Evolutionary conservation across 2,113 vertebrate species (phyloP).

Genomic region (Accipiter cooperii): DNA sequence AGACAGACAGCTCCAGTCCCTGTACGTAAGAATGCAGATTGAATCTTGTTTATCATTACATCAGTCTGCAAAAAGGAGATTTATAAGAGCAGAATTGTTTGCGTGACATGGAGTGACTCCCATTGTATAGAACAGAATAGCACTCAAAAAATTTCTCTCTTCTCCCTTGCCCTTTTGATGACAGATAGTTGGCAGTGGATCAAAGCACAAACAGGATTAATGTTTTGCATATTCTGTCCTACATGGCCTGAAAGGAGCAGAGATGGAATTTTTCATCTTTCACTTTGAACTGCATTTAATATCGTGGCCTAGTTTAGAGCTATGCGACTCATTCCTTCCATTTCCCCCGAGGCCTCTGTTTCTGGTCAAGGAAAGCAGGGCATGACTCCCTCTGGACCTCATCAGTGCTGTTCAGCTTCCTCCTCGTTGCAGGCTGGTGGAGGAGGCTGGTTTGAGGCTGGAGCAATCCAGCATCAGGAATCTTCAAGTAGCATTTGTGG

Average conservation of each 20-base stretch:
- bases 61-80: constrained; percentile 31
- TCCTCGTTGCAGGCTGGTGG: not conserved
- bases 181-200: constrained; percentile 50
- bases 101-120: constrained; percentile 16
- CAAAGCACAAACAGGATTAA: constrained; percentile 57
- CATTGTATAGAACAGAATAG: constrained; percentile 29
- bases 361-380: constrained; percentile 45
- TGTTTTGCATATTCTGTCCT: constrained; percentile 63
- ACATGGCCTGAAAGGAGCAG: constrained; percentile 50
- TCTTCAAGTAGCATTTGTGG: not conserved
- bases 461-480: not conserved
- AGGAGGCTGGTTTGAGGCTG: not conserved
- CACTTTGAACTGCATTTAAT: constrained; percentile 52
- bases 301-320: constrained; percentile 42
- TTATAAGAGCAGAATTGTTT: constrained; percentile 2
- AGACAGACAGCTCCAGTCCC: not conserved
- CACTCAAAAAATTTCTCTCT: constrained; percentile 12
- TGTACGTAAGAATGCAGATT: not conserved
- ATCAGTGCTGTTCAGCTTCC: constrained; percentile 20
- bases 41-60: constrained; percentile 26
- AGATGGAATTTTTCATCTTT: constrained; percentile 54
- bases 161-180: constrained; percentile 51
- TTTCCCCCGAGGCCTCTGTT: constrained; percentile 29
- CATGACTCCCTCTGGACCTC: constrained; percentile 48
- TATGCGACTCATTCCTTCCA: constrained; percentile 30